Percentiles rank a stretch among this genome's conserved stretches.
These are phyloP conservation scores for Melanotaenia trifasciata DNA, from an alignment of 2,797 vertebrate genomes.

Conservation along the genomic window DNA sequence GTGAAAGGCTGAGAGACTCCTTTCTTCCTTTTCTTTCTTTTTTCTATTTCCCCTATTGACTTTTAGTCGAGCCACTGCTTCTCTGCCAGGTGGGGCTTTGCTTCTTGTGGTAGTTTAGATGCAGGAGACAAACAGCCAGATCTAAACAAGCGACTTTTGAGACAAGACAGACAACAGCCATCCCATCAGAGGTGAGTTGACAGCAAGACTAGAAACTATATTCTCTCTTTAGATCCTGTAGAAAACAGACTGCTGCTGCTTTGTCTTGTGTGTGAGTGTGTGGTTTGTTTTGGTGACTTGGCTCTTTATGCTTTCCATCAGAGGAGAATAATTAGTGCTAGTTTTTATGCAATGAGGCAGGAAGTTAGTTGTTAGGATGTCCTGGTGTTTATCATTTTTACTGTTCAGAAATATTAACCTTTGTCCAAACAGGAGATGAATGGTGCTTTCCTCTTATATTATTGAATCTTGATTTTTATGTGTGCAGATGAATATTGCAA, in stretches of 20 bases:
- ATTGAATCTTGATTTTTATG: neutral
- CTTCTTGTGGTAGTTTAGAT: conserved; percentile 31
- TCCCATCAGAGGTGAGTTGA: conserved; percentile 65
- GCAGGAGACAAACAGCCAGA: conserved; percentile 20
- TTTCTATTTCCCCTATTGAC: conserved; percentile 60
- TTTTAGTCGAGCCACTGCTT: conserved; percentile 40
- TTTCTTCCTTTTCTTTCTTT: conserved; percentile 50
- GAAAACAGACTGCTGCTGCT: conserved; percentile 7
- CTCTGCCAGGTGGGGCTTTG: conserved; percentile 45
- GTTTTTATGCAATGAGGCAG: conserved; percentile 12
- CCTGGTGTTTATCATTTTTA: neutral
- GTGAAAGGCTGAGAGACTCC: conserved; percentile 66
- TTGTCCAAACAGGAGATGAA: conserved; percentile 27
- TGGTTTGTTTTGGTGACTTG: conserved; percentile 13
- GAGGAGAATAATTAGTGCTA: neutral
- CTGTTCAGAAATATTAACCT: conserved; percentile 48
- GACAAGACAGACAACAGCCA: conserved; percentile 28
- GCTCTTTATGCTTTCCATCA: conserved; percentile 26
- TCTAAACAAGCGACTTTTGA: conserved; percentile 16
- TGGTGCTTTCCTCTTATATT: conserved; percentile 28
- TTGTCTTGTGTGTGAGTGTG: neutral
- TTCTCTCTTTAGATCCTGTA: conserved; percentile 8
- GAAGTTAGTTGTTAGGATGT: conserved; percentile 24
- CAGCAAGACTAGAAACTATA: conserved; percentile 19
- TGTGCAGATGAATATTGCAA: neutral